These are phyloP conservation scores for Coregonus clupeaformis DNA, from an alignment of 2,113 vertebrate genomes.

Conservation along the genomic window DNA sequence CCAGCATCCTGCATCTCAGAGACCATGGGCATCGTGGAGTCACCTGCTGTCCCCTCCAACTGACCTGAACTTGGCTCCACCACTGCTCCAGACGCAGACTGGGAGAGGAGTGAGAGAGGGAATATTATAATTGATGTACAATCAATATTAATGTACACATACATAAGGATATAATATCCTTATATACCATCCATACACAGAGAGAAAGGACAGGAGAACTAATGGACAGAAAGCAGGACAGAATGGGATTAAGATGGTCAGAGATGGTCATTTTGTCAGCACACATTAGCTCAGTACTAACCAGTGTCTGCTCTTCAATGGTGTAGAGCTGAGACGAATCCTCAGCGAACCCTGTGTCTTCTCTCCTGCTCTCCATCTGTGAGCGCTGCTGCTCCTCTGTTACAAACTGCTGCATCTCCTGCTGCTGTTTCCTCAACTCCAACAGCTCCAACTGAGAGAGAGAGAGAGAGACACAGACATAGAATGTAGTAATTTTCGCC, in stretches of 20 bases:
- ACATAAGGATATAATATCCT: too few species aligned
- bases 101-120: neutral
- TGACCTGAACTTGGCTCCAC: slow-evolving; percentile 55
- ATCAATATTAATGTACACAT: too few species aligned
- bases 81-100: slow-evolving; percentile 54
- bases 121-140: too few species aligned
- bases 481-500: too few species aligned
- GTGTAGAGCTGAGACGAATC: slow-evolving; percentile 72
- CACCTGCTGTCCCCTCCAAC: slow-evolving; percentile 53
- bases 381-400: slow-evolving; percentile 52
- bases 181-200: neutral
- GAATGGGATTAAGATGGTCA: neutral
- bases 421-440: slow-evolving; percentile 70
- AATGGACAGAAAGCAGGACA: too few species aligned
- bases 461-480: neutral
- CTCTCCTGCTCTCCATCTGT: slow-evolving; percentile 75
- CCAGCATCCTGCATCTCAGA: slow-evolving; percentile 66
- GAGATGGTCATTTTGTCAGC: neutral
- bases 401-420: slow-evolving; percentile 62
- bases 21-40: slow-evolving; percentile 44
- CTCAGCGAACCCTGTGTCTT: slow-evolving; percentile 75
- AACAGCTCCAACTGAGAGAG: slow-evolving; percentile 82
- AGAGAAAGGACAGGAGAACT: neutral
- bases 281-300: slow-evolving; percentile 43
- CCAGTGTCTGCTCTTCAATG: slow-evolving; percentile 69